Conservation (phyloP, 2,113 vertebrate genomes). For the Serinus canaria region DNA sequence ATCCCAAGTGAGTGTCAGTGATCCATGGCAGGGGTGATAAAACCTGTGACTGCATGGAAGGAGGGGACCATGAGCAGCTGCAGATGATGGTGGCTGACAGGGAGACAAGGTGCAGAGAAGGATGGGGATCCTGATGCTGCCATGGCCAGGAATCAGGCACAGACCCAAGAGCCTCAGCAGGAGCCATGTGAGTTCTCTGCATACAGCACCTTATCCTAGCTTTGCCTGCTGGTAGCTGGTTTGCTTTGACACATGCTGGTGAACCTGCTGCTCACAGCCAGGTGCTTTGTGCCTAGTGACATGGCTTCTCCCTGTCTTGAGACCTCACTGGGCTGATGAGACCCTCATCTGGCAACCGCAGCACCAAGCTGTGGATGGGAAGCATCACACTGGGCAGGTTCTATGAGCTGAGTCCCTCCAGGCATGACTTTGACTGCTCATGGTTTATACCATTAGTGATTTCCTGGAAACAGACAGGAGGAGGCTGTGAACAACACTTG, state of each 20-base stretch:
- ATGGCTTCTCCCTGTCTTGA: background rate
- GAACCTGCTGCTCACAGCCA: background rate
- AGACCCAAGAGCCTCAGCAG: background rate
- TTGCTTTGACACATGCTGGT: background rate
- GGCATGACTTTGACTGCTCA: background rate
- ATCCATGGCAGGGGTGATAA: background rate
- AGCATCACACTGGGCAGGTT: background rate
- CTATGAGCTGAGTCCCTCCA: background rate
- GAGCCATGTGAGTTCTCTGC: background rate
- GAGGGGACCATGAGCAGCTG: background rate
- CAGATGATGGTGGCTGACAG: background rate
- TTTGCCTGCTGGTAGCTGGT: background rate
- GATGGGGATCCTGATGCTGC: background rate
- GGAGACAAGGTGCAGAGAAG: background rate
- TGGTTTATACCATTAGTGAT: background rate
- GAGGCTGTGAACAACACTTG: background rate
- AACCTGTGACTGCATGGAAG: background rate
- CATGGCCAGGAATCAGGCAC: background rate
- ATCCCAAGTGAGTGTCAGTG: background rate
- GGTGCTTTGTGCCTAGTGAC: background rate
- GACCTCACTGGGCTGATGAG: background rate
- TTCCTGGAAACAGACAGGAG: background rate
- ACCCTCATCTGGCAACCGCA: background rate
- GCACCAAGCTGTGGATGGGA: background rate
- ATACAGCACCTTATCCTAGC: background rate